phyloP scores from a whole-genome alignment of 2,888 invertebrate species.

The Oligia latruncula region DNA sequence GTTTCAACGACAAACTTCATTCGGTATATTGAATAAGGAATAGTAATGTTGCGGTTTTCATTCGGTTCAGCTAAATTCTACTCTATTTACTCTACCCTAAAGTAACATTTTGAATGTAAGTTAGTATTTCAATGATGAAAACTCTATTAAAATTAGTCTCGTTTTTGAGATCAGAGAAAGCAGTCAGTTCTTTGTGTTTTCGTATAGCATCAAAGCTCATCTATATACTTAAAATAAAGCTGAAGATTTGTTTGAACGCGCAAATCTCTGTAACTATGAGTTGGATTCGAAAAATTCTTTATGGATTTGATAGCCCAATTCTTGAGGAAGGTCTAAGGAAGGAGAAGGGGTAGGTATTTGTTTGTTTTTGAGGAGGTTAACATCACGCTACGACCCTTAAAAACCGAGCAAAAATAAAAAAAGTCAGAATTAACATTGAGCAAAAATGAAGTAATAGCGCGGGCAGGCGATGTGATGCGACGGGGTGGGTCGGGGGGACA shows the following conservation, averaged over 20 bases:
- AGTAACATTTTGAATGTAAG: slow-evolving; percentile 15
- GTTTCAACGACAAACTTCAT: slow-evolving; percentile 76
- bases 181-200: slow-evolving; percentile 24
- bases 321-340: neutral
- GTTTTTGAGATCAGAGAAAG: slow-evolving; percentile 26
- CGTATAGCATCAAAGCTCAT: neutral
- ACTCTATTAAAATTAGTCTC: slow-evolving; percentile 41
- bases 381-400: neutral
- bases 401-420: neutral
- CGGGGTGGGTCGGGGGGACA: neutral
- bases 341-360: too few relatives aligned
- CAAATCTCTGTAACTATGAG: neutral
- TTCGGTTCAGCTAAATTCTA: neutral
- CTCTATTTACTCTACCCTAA: neutral
- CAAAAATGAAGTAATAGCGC: neutral
- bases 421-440: neutral
- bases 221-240: neutral
- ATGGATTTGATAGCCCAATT: neutral
- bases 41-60: slow-evolving; percentile 49
- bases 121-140: slow-evolving; percentile 28
- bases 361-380: too few relatives aligned
- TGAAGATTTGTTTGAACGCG: too few relatives aligned
- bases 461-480: neutral
- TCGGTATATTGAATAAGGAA: slow-evolving; percentile 67
- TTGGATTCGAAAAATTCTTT: neutral